A percentile compares a stretch with the other conserved stretches of the same genome.
These are phyloP conservation scores for Mythimna ferrago DNA, from an alignment of 2,888 invertebrate species.

Conservation along the genomic window DNA sequence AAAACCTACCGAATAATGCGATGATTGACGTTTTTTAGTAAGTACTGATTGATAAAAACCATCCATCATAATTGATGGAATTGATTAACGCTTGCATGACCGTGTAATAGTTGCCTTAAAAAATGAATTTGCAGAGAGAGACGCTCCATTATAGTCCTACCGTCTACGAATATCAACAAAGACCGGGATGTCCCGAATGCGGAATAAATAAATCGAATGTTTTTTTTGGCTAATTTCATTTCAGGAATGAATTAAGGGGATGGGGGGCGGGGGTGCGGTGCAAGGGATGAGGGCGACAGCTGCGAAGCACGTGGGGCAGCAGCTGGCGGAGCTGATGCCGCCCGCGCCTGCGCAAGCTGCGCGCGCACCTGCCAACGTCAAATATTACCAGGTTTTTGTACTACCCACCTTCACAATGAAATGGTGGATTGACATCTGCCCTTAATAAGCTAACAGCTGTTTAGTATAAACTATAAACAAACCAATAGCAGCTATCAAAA, in stretches of 20 bases:
- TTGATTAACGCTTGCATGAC: too few relatives aligned
- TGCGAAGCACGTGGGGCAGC: constrained; percentile 86
- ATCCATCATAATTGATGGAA: too few relatives aligned
- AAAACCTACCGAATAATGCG: too few relatives aligned
- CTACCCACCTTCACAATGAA: constrained; percentile 69
- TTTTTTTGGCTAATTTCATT: constrained; percentile 62
- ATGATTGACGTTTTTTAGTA: too few relatives aligned
- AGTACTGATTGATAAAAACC: too few relatives aligned
- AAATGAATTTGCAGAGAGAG: neutral
- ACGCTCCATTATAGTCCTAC: neutral
- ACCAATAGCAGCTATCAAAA: neutral
- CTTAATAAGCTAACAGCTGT: constrained; percentile 36
- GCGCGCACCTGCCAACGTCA: constrained; percentile 82
- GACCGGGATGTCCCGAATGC: constrained; percentile 12
- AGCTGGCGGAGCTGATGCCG: constrained; percentile 75
- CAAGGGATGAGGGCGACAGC: constrained; percentile 82
- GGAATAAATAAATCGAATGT: constrained; percentile 40
- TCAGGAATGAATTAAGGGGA: constrained; percentile 64
- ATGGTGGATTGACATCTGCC: constrained; percentile 65
- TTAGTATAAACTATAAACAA: neutral
- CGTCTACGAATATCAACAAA: constrained; percentile 5
- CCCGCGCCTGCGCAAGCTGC: constrained; percentile 83
- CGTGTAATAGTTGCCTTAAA: neutral
- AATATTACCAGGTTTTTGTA: constrained; percentile 76
- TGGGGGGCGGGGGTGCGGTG: constrained; percentile 57